These are phyloP conservation scores for Anguilla marmorata DNA, from an alignment of 2,797 vertebrate genomes.

Conservation along the genomic window DNA sequence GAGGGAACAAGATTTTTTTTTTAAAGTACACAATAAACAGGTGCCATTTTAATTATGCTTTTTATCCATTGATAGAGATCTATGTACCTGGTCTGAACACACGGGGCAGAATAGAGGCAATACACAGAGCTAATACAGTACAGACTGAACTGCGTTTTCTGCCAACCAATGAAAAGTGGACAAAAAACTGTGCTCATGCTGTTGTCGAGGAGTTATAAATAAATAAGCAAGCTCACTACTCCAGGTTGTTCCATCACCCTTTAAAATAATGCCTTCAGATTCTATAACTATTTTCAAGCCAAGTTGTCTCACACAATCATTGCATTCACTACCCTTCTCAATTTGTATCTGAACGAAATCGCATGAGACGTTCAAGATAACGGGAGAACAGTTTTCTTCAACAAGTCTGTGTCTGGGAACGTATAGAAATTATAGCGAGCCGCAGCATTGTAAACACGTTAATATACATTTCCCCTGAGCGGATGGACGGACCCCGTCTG, in stretches of 20 bases:
- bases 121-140: background rate
- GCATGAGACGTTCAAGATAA: background rate
- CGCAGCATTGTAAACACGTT: background rate
- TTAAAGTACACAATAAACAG: slow-evolving; percentile 68
- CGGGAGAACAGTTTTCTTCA: background rate
- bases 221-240: background rate
- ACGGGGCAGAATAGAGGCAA: background rate
- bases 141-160: background rate
- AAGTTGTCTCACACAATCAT: background rate
- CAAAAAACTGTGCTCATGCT: background rate
- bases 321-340: background rate
- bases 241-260: background rate
- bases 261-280: background rate
- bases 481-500: background rate
- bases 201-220: background rate
- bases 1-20: slow-evolving; percentile 52
- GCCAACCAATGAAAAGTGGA: background rate
- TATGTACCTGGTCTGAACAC: background rate
- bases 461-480: background rate
- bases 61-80: background rate
- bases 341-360: background rate
- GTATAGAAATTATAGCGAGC: background rate
- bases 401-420: background rate
- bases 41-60: slow-evolving; percentile 64
- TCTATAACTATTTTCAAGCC: background rate